Conservation (phyloP, 2,888 invertebrate species). For the Stomorhina lunata region DNA sequence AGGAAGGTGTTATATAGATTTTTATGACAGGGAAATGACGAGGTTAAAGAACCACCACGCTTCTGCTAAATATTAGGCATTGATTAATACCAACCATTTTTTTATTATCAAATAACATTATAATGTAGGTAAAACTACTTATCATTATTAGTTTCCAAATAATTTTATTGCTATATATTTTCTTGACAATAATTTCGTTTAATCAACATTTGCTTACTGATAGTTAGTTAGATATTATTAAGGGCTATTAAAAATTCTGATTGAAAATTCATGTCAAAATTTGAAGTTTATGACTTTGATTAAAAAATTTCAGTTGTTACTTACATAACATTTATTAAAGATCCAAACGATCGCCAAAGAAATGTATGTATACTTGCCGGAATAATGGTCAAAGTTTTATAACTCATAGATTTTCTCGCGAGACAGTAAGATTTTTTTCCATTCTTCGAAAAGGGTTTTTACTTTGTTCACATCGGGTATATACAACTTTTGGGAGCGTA, state of each 20-base stretch:
- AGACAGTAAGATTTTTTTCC: too few relatives aligned
- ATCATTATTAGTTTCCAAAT: slow-evolving; percentile 1
- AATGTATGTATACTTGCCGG: too few relatives aligned
- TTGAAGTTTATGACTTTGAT: slow-evolving; percentile 72
- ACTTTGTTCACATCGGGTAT: too few relatives aligned
- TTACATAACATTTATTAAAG: neutral
- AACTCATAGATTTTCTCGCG: too few relatives aligned
- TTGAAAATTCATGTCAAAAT: slow-evolving; percentile 78
- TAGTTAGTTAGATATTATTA: slow-evolving; percentile 72
- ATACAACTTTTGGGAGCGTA: too few relatives aligned
- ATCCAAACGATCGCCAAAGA: too few relatives aligned
- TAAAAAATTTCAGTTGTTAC: slow-evolving; percentile 70
- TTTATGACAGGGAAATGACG: neutral
- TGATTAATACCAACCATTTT: slow-evolving; percentile 5
- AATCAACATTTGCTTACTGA: slow-evolving; percentile 58
- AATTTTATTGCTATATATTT: slow-evolving; percentile 68
- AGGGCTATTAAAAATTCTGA: slow-evolving; percentile 79
- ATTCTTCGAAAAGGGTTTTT: too few relatives aligned
- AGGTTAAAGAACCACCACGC: neutral
- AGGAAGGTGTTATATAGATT: slow-evolving; percentile 25
- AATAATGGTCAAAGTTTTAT: too few relatives aligned
- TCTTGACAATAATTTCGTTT: slow-evolving; percentile 73
- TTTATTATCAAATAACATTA: too few relatives aligned
- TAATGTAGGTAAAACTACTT: slow-evolving; percentile 1
- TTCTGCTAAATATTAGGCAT: neutral